Base-by-base conservation (phyloP, 2,888 invertebrate species). In the Eumacrocentrus americanus region DNA sequence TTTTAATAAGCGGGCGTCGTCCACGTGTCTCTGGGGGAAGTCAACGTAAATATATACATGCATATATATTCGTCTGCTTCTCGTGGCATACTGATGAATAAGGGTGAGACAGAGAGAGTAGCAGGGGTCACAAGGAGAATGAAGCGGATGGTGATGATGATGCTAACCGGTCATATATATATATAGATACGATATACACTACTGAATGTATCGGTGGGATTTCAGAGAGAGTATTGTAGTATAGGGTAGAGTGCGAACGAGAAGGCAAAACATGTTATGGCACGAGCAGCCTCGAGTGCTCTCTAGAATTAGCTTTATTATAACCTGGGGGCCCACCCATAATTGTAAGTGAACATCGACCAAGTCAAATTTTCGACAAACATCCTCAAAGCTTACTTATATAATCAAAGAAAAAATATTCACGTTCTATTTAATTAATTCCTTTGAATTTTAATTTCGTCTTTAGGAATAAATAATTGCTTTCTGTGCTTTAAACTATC, bases 241-340 rank as follows among this genome's bases (percentile, higher is more conserved):
- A n/a, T n/a, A n/a, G n/a, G 48, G 22, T 52, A 46, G 52, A 48
- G 63, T 54, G 67, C 68, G 65, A 63, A 72, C 71, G 75, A 75
- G 74, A 74, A 74, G n/a, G 77, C 75, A 73, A 77, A 75, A 79
- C 77, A 78, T 76, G 78, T 75, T 76, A 74, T 75, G 77, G 78
- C 77, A 75, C 78, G 77, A 76, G 78, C 72, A 73, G 76, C 74
- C 75, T 78, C 73, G 74, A 77, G 78, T 75, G 77, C 75, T 71
- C 73, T 73, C 73, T 73, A 73, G 75, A 80, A 79, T 79, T 79
- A 78, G 78, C 78, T 80, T 79, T 80, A 79, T 80, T 80, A 79
- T 77, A 79, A 79, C 79, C 78, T 75, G 72, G 78, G 78, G 78
- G 76, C 77, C 73, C 69, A 71, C 72, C 29, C 73, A 60, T 72